Conservation (phyloP, 1,140 invertebrate genomes). For the Caenorhabditis brenneri region DNA sequence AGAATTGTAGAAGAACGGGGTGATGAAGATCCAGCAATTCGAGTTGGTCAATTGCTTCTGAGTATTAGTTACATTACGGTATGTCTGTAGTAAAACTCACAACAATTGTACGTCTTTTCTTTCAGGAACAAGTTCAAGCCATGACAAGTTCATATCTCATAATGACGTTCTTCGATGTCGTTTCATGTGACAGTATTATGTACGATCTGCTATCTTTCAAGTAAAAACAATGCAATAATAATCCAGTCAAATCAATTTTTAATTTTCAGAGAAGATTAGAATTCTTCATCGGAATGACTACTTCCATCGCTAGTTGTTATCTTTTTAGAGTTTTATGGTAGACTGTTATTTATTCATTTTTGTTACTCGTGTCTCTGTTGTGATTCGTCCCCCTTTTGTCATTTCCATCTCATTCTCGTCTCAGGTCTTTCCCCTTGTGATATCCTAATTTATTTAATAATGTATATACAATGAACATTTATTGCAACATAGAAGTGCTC, state of each 20-base stretch:
- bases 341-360: not conserved
- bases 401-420: not conserved
- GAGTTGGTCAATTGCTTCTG: slow-evolving; percentile 34
- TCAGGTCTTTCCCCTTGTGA: not conserved
- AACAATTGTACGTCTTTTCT: too few species aligned
- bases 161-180: slow-evolving; percentile 50
- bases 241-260: not conserved
- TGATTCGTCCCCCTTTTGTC: not conserved
- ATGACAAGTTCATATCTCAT: slow-evolving; percentile 42
- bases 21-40: slow-evolving; percentile 12
- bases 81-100: too few species aligned
- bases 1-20: slow-evolving; percentile 26
- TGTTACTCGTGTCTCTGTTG: not conserved
- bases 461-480: too few species aligned
- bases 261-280: not conserved
- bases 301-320: too few species aligned
- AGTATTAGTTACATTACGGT: slow-evolving; percentile 38
- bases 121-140: slow-evolving; percentile 49
- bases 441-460: too few species aligned
- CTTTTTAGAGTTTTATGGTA: not conserved
- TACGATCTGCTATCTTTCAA: slow-evolving; percentile 19
- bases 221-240: not conserved
- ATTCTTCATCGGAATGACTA: not conserved
- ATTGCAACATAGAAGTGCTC: not conserved
- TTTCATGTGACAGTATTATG: slow-evolving; percentile 30